Percentiles rank a stretch among this genome's conserved stretches.
phyloP scores from a whole-genome alignment of 2,113 vertebrate genomes.

The Otocyon megalotis region DNA sequence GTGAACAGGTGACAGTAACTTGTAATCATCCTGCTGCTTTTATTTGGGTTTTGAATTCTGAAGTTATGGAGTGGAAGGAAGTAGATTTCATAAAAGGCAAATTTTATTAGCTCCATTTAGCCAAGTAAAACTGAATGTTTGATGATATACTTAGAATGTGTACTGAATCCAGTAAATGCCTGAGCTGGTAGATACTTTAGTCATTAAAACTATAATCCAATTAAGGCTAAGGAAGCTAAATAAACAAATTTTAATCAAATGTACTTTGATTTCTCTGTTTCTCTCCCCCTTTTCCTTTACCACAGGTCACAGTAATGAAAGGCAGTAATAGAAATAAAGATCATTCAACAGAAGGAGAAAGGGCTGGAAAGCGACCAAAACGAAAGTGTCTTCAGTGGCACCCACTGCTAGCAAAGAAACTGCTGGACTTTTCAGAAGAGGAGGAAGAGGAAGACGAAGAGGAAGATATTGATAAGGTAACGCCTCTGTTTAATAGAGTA shows the following conservation, averaged over 20 bases:
- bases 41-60: constrained; percentile 55
- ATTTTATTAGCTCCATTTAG: constrained; percentile 61
- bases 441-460: constrained; percentile 98
- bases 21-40: constrained; percentile 4
- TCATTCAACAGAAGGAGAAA: constrained; percentile 93
- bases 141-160: constrained; percentile 53
- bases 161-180: constrained; percentile 62
- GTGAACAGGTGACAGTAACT: background rate
- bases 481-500: background rate
- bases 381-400: constrained; percentile 99
- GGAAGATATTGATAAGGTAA: constrained; percentile 95
- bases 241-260: constrained; percentile 68
- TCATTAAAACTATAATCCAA: constrained; percentile 66
- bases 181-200: constrained; percentile 50
- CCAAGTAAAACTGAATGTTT: constrained; percentile 47
- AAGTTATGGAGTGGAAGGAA: constrained; percentile 55
- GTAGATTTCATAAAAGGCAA: constrained; percentile 60
- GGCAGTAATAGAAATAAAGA: constrained; percentile 96
- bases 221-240: constrained; percentile 67
- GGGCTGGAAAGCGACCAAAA: constrained; percentile 95
- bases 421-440: constrained; percentile 97
- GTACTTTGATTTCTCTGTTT: constrained; percentile 47
- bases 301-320: constrained; percentile 96
- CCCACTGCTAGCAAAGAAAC: constrained; percentile 97
- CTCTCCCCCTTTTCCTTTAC: background rate